These are phyloP conservation scores for Ceratina japonica DNA, from an alignment of 1,140 invertebrate species.

Conservation along the genomic window DNA sequence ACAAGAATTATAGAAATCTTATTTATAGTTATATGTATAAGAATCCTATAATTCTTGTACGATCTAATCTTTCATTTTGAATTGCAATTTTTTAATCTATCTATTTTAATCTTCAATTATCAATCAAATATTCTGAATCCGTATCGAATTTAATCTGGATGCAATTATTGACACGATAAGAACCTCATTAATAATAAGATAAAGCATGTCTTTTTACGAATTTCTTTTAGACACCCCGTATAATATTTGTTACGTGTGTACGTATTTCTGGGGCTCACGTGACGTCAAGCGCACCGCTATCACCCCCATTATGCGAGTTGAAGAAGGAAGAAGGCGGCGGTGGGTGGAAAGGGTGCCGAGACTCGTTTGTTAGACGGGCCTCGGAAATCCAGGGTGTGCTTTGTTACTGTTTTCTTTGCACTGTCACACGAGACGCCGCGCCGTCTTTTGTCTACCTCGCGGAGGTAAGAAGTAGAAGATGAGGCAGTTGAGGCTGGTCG, in stretches of 20 bases:
- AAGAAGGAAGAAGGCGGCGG: slow-evolving; percentile 20
- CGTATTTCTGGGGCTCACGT: slow-evolving; percentile 66
- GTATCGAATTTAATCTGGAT: too few species aligned
- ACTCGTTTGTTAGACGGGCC: slow-evolving; percentile 73
- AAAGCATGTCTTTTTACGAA: too few species aligned
- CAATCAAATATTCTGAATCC: too few species aligned
- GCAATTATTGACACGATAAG: too few species aligned
- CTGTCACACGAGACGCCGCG: slow-evolving; percentile 58
- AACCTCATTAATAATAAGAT: too few species aligned
- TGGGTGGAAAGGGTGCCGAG: slow-evolving; percentile 66
- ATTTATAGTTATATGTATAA: too few species aligned
- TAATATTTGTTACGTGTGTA: slow-evolving; percentile 34
- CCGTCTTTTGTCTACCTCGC: slow-evolving; percentile 54
- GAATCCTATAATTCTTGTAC: too few species aligned
- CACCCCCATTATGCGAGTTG: slow-evolving; percentile 62
- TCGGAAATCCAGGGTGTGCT: slow-evolving; percentile 63
- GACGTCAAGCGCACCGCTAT: slow-evolving; percentile 70
- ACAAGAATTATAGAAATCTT: too few species aligned
- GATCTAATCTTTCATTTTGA: too few species aligned
- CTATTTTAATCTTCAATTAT: too few species aligned
- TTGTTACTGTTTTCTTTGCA: slow-evolving; percentile 69
- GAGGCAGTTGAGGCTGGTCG: slow-evolving; percentile 48
- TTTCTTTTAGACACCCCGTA: too few species aligned
- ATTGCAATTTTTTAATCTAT: too few species aligned
- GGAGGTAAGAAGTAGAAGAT: slow-evolving; percentile 29